Evolutionary conservation across 2,113 vertebrate species (phyloP).

Genomic region (Ginglymostoma cirratum): DNA sequence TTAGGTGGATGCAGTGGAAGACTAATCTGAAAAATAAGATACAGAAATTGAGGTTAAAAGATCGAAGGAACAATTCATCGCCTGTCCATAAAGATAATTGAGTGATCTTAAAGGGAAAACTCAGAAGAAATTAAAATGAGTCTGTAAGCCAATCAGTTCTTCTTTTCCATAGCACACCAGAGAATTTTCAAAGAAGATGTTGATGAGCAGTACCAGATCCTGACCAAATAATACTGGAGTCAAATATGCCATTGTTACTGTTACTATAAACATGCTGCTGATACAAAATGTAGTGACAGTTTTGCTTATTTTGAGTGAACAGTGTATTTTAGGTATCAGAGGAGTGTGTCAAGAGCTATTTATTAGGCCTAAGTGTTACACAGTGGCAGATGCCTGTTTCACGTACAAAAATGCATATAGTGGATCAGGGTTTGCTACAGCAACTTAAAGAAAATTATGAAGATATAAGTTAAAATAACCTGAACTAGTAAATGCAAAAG

Average conservation of each 20-base stretch:
- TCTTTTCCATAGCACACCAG: not conserved
- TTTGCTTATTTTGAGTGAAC: not conserved
- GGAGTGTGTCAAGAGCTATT: no score
- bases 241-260: not conserved
- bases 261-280: constrained; percentile 23
- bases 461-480: not conserved
- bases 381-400: not conserved
- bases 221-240: not conserved
- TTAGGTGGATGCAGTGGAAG: not conserved
- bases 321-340: not conserved
- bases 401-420: not conserved
- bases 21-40: not conserved
- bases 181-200: not conserved
- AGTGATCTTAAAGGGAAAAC: no score
- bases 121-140: not conserved
- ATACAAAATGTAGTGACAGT: not conserved
- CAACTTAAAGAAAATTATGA: not conserved
- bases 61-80: not conserved
- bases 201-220: not conserved
- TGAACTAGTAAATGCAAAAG: not conserved
- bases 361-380: not conserved
- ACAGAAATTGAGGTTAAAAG: not conserved
- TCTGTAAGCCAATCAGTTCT: not conserved
- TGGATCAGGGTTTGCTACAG: not conserved
- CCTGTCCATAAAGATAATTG: not conserved